Evolutionary conservation across 2,888 invertebrate genomes (phyloP).

Genomic region (Leptinotarsa tumamoca): DNA sequence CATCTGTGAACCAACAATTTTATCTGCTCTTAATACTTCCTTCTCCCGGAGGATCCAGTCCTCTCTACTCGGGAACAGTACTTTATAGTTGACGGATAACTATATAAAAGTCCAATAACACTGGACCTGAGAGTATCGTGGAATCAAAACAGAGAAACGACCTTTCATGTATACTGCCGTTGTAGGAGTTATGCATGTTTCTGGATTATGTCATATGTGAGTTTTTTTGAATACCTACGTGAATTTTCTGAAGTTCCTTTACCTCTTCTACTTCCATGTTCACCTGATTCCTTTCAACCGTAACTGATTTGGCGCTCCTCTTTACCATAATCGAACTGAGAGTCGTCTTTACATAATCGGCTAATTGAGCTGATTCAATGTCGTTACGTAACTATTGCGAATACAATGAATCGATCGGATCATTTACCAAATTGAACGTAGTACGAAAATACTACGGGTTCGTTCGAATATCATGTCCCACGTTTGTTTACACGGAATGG

Average conservation of each 20-base stretch:
- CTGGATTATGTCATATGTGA: too few species aligned
- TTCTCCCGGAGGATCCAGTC: too few species aligned
- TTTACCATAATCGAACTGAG: conserved; percentile 43
- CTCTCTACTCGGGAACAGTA: too few species aligned
- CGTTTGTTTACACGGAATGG: not conserved
- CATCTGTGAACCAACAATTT: too few species aligned
- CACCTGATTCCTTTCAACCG: conserved; percentile 35
- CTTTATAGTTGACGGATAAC: too few species aligned
- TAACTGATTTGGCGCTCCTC: conserved; percentile 41
- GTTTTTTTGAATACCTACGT: too few species aligned
- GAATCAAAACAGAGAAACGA: too few species aligned
- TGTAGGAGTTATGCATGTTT: too few species aligned
- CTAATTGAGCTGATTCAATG: conserved; percentile 37
- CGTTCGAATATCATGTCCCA: not conserved
- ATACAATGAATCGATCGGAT: conserved; percentile 27
- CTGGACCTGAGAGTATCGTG: too few species aligned
- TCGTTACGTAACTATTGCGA: conserved; percentile 34
- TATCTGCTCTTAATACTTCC: too few species aligned
- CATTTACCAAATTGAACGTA: conserved; percentile 21
- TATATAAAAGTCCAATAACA: too few species aligned
- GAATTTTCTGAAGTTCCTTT: not conserved
- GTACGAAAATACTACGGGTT: conserved; percentile 32
- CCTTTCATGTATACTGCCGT: too few species aligned
- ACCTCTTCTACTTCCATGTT: conserved; percentile 19
- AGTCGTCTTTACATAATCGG: conserved; percentile 41